Percentiles rank a stretch among this genome's conserved stretches.
Conservation (phyloP, 1,140 invertebrate species). For the Trichonephila inaurata region DNA sequence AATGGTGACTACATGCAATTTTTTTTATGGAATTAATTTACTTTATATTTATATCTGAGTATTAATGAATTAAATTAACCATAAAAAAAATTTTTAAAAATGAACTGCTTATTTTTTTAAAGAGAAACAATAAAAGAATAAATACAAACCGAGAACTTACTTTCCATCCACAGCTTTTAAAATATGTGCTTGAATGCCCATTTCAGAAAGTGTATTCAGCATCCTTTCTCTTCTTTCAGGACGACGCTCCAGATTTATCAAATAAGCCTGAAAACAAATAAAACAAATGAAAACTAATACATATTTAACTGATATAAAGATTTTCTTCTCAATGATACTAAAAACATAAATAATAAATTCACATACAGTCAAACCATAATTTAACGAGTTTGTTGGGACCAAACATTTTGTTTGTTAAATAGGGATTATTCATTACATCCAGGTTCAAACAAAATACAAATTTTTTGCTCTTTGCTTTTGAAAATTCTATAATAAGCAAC, state of each 20-base stretch:
- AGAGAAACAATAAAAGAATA: neutral
- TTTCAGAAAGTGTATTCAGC: slow-evolving; percentile 87
- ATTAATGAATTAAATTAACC: no score
- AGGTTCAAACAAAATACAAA: no score
- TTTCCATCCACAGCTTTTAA: slow-evolving; percentile 94
- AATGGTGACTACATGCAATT: neutral
- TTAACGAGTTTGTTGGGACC: no score
- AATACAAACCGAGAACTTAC: slow-evolving; percentile 81
- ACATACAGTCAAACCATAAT: no score
- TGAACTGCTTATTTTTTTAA: no score
- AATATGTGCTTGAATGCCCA: slow-evolving; percentile 88
- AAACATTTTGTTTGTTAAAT: no score
- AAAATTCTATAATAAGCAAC: no score
- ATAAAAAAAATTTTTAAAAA: no score
- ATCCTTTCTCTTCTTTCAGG: slow-evolving; percentile 90
- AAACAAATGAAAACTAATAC: neutral
- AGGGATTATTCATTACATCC: no score
- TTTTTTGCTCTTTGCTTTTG: no score
- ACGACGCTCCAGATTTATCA: slow-evolving; percentile 94
- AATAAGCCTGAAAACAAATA: slow-evolving; percentile 85
- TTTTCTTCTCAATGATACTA: neutral
- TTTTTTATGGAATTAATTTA: neutral
- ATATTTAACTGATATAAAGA: neutral
- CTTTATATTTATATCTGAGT: no score
- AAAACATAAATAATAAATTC: slow-evolving; percentile 26